Evolutionary conservation across 2,113 vertebrate species (phyloP), one percentile per base, ranked within the genome.

Genomic region (Oncorhynchus keta): DNA sequence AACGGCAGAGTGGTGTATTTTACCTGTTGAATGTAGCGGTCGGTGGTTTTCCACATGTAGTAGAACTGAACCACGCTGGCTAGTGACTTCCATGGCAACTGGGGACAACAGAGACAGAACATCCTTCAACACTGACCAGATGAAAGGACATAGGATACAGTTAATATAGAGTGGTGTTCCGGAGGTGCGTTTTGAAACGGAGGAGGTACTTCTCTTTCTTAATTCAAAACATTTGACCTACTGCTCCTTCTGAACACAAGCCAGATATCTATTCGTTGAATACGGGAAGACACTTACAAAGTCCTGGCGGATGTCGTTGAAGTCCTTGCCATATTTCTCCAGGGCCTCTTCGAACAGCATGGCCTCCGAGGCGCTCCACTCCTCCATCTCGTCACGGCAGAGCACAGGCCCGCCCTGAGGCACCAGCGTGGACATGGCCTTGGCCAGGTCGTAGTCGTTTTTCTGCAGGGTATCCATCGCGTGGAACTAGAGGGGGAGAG

Each of bases 11-110:
- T 5, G n/a, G 7, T 48, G 61, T 22, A 9, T 13, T 20, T 5
- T 77, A 97, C 97, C 94, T 98, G 96, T 74, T 97, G 96, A 84
- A 97, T 97, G 86, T 98, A 97, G 83, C 96, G 95, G 85, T 98
- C 96, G 0, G 96, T 98, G n/a, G 97, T 98, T 84, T 98, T 98
- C 97, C 97, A 97, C 96, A 97, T 97, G 89, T 97, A 98, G 84
- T 97, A 98, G 85, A 97, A 98, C 84, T 98, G 96, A 75, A 98
- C 96, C 66, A 98, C 97, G 70, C 97, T 98, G 82, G 97, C 96
- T 28, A 98, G 90, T 22, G 97, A 98, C 80, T 98, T 98, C 97
- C 97, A 98, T 20, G 97, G 96, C 39, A 98, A 91, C 97, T 98
- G 71, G 3, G 30, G 30, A 76, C 24, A 57, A 72, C 5, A n/a